Evolutionary conservation across 2,888 invertebrate genomes (phyloP).

Genomic region (Caenorhabditis sp.): DNA sequence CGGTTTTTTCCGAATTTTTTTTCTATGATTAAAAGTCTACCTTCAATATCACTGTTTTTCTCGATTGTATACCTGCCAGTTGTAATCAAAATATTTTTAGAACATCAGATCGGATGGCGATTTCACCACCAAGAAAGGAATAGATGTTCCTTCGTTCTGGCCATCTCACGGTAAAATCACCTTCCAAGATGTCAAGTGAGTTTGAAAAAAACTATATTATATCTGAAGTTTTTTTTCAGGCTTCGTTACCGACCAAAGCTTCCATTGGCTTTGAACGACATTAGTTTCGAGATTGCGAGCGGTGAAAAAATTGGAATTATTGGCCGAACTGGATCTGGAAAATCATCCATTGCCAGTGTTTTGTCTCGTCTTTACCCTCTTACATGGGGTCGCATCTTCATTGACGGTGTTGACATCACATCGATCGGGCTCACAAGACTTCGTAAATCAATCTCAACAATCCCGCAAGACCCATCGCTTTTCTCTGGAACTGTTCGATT

Average conservation of each 20-base stretch:
- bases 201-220: not conserved
- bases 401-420: slow-evolving; percentile 63
- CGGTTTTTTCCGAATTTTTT: slow-evolving; percentile 46
- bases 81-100: slow-evolving; percentile 33
- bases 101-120: slow-evolving; percentile 61
- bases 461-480: slow-evolving; percentile 78
- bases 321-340: slow-evolving; percentile 76
- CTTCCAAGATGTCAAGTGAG: slow-evolving; percentile 74
- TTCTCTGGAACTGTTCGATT: slow-evolving; percentile 79
- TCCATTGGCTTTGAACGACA: slow-evolving; percentile 74
- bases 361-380: slow-evolving; percentile 77
- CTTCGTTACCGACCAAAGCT: slow-evolving; percentile 74
- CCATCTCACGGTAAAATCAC: slow-evolving; percentile 74
- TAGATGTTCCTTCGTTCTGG: slow-evolving; percentile 71
- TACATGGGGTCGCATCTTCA: slow-evolving; percentile 61
- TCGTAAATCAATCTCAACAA: slow-evolving; percentile 67
- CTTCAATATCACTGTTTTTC: slow-evolving; percentile 1
- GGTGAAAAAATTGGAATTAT: slow-evolving; percentile 77
- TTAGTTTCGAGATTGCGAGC: slow-evolving; percentile 75
- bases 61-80: too few species aligned
- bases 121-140: slow-evolving; percentile 40
- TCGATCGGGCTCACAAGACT: slow-evolving; percentile 71
- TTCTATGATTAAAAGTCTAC: not conserved
- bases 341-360: slow-evolving; percentile 76
- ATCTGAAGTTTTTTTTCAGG: slow-evolving; percentile 53